Conservation (phyloP, 1,140 invertebrate genomes). For the Drosophila baimaii region DNA sequence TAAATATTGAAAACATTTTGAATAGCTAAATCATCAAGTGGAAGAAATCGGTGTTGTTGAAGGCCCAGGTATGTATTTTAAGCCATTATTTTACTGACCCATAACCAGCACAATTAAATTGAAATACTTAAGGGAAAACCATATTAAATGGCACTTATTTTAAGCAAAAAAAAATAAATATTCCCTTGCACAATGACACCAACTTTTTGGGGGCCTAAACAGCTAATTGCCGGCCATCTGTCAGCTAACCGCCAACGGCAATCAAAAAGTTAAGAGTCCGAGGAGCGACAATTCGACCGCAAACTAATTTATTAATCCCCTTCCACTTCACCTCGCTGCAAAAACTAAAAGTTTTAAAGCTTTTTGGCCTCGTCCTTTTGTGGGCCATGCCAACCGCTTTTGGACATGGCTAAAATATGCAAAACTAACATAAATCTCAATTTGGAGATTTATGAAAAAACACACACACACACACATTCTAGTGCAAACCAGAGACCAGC, state of each 20-base stretch:
- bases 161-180: neutral
- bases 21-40: conserved; percentile 31
- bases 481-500: conserved; percentile 12
- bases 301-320: conserved; percentile 82
- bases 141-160: neutral
- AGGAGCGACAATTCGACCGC: conserved; percentile 77
- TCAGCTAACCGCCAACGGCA: conserved; percentile 66
- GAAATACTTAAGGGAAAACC: too few species aligned
- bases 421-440: conserved; percentile 83
- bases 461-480: conserved; percentile 29
- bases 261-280: conserved; percentile 80
- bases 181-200: neutral
- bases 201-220: conserved; percentile 34
- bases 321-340: conserved; percentile 25
- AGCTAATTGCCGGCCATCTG: conserved; percentile 72
- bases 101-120: neutral
- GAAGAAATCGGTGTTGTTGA: conserved; percentile 6
- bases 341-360: conserved; percentile 61
- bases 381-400: conserved; percentile 66
- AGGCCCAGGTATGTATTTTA: neutral
- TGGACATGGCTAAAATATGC: conserved; percentile 82
- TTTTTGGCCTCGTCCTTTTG: conserved; percentile 41
- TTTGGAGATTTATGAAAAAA: conserved; percentile 81
- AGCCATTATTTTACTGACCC: neutral
- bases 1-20: conserved; percentile 48